These are phyloP conservation scores for Calycopis cecrops DNA, from an alignment of 1,140 invertebrate genomes.

Conservation along the genomic window DNA sequence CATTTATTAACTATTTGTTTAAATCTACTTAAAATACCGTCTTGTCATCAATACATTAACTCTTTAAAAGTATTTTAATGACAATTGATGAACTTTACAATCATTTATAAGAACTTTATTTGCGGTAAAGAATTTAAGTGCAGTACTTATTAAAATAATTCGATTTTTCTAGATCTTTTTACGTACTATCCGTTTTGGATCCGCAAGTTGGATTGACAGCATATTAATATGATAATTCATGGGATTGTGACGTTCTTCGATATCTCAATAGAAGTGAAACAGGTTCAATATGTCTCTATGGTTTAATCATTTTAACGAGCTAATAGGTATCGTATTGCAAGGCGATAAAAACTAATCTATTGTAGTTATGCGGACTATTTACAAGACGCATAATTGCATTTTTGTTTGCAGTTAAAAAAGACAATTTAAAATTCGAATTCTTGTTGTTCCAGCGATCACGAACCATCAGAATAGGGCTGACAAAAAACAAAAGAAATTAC, in stretches of 20 bases:
- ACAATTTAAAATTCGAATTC: slow-evolving; percentile 36
- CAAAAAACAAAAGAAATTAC: neutral
- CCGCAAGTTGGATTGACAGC: neutral
- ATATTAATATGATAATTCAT: neutral
- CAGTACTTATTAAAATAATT: neutral
- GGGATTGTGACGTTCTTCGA: neutral
- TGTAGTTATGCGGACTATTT: slow-evolving; percentile 19
- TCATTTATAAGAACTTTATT: neutral
- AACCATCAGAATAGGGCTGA: slow-evolving; percentile 18
- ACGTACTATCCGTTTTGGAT: neutral
- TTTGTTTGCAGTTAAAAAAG: slow-evolving; percentile 21
- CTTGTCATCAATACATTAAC: neutral
- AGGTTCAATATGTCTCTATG: slow-evolving; percentile 11
- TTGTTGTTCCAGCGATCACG: slow-evolving; percentile 36
- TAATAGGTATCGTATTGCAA: slow-evolving; percentile 13
- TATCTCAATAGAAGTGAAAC: neutral
- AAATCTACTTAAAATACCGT: neutral
- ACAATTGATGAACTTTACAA: neutral
- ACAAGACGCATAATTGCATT: slow-evolving; percentile 16
- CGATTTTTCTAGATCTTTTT: neutral
- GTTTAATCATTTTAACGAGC: slow-evolving; percentile 13
- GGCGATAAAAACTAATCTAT: slow-evolving; percentile 6
- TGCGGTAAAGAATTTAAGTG: neutral
- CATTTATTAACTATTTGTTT: slow-evolving; percentile 2
- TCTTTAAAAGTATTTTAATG: neutral